Evolutionary conservation across 2,888 invertebrate species (phyloP), one percentile per base, ranked within the genome.

Genomic region (Xylocampa areola): DNA sequence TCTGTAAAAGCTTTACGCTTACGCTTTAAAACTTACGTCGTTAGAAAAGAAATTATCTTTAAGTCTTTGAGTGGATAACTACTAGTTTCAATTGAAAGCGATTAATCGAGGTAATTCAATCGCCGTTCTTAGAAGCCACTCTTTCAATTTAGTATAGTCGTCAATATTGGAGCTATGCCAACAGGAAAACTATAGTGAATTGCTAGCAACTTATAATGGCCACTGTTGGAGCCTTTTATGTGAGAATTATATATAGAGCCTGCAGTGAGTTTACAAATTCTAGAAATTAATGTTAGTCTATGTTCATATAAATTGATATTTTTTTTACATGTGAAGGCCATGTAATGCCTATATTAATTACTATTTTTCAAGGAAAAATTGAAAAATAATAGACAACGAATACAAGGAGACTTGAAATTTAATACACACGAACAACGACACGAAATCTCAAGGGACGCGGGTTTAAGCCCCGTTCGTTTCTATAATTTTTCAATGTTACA

Each of bases 141-240:
- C 36, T 40, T 48, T 59, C 29, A 68, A 65, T 67, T 58, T 58
- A 54, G 14, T 48, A 27, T 40, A 40, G 40, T 44, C 51, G 44
- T 60, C 39, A 51, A 73, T 57, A 57, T 64, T 72, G 72, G 61
- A 50, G 51, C 53, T 44, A 50, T 54, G 80, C 80, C 81, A 80
- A 80, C 80, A 77, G 80, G 81, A 80, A 77, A 79, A 79, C 5
- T 63, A 5, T 6, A 45, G 16, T 29, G 39, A 59, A 45, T 44
- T 47, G 54, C 61, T 59, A 65, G 61, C 23, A 39, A 44, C 44
- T 50, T 64, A 47, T 65, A 66, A 62, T 69, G 41, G 61, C 43
- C 58, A 43, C 40, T 55, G 62, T 44, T 54, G 39, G 55, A 58
- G 51, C 48, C 47, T 51, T 60, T 61, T 33, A 45, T 41, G 48